Conservation (phyloP, 2,797 vertebrate genomes). For the Myripristis murdjan region DNA sequence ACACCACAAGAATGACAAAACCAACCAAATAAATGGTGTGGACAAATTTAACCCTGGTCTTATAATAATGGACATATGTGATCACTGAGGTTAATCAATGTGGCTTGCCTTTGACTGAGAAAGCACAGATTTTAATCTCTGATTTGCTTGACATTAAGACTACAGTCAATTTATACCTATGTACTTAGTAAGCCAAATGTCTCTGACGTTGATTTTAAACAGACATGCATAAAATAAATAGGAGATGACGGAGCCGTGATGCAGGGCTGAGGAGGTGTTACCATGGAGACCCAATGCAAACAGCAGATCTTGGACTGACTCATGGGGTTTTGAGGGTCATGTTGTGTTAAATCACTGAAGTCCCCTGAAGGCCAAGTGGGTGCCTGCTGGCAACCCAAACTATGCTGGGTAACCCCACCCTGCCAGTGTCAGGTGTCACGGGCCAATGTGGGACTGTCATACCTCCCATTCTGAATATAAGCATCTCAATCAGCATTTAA, state of each 20-base stretch:
- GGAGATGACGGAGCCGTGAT: conserved; percentile 52
- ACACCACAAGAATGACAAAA: background rate
- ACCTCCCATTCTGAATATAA: conserved; percentile 25
- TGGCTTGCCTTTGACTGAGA: conserved; percentile 31
- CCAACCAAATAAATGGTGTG: background rate
- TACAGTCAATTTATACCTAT: conserved; percentile 12
- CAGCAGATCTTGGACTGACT: conserved; percentile 56
- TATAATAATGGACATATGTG: conserved; percentile 19
- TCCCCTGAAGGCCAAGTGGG: conserved; percentile 48
- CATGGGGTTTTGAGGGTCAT: conserved; percentile 37
- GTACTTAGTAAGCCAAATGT: conserved; percentile 43
- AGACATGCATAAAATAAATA: conserved; percentile 64
- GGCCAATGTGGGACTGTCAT: conserved; percentile 47
- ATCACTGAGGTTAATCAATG: conserved; percentile 32
- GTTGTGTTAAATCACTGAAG: conserved; percentile 35
- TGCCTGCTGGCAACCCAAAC: conserved; percentile 50
- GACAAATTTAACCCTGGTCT: background rate
- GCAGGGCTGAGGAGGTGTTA: conserved; percentile 60
- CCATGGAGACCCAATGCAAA: conserved; percentile 68
- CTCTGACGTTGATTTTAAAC: conserved; percentile 69
- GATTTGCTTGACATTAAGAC: conserved; percentile 1
- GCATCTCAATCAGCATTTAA: conserved; percentile 23
- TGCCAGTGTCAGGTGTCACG: conserved; percentile 51
- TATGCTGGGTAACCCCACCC: conserved; percentile 50
- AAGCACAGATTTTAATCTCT: conserved; percentile 34